Evolutionary conservation across 2,113 vertebrate genomes (phyloP).

Genomic region (Cnemophilus loriae): DNA sequence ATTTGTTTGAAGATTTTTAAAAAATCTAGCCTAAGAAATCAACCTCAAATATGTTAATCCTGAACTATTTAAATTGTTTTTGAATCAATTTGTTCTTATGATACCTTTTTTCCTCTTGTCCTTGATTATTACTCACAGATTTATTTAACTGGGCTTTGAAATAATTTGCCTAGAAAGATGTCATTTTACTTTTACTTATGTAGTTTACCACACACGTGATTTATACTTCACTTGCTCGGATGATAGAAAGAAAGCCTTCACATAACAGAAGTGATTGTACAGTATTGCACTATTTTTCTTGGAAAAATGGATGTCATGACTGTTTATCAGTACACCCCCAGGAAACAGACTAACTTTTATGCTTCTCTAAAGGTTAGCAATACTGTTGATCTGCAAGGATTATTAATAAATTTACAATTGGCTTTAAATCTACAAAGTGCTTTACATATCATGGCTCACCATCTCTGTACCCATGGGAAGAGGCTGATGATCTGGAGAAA

Average conservation of each 20-base stretch:
- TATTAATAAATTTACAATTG: background rate
- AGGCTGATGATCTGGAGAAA: background rate
- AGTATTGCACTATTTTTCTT: background rate
- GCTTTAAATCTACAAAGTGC: background rate
- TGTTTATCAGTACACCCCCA: background rate
- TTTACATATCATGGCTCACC: background rate
- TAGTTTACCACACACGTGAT: background rate
- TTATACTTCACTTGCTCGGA: background rate
- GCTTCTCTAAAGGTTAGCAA: background rate
- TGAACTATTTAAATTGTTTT: background rate
- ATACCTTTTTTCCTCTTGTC: background rate
- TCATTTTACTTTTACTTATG: background rate
- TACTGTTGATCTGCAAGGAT: background rate
- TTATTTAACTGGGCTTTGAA: background rate
- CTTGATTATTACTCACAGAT: background rate
- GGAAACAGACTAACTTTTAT: background rate
- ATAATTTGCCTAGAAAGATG: background rate
- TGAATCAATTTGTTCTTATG: background rate
- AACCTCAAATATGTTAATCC: background rate
- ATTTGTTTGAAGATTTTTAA: background rate
- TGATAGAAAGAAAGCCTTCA: background rate
- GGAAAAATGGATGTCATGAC: background rate
- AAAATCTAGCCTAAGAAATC: background rate
- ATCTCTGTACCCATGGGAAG: background rate
- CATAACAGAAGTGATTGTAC: background rate